phyloP scores from a whole-genome alignment of 2,797 vertebrate species.

The Tapera naevia region DNA sequence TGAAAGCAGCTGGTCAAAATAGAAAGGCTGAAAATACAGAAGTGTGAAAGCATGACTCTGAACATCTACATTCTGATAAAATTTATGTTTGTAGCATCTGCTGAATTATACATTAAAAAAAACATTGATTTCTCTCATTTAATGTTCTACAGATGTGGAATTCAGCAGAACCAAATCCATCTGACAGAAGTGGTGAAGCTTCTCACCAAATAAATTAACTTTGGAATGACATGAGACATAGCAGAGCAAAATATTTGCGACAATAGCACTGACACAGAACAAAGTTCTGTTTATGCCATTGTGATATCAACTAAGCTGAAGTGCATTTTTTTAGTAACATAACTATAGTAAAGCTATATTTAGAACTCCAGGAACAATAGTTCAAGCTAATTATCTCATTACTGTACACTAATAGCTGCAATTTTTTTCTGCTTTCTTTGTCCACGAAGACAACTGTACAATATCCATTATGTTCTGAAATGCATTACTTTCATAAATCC shows the following conservation, averaged over 20 bases:
- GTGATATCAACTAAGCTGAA: not conserved
- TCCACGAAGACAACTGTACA: not conserved
- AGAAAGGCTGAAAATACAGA: not conserved
- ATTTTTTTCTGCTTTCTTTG: not conserved
- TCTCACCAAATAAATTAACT: not conserved
- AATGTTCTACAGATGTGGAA: not conserved
- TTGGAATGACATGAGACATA: not conserved
- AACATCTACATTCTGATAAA: not conserved
- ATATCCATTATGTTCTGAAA: not conserved
- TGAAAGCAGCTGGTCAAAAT: not conserved
- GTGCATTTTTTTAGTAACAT: not conserved
- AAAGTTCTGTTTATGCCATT: not conserved
- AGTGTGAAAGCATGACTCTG: not conserved
- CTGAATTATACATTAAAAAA: not conserved
- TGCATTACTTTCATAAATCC: not conserved
- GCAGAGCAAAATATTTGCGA: slow-evolving; percentile 13
- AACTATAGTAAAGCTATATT: not conserved
- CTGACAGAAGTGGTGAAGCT: not conserved
- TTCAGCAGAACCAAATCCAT: not conserved
- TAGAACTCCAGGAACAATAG: not conserved
- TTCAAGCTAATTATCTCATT: slow-evolving; percentile 4
- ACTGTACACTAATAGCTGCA: not conserved
- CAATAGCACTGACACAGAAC: not conserved
- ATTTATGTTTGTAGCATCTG: not conserved
- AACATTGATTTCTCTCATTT: not conserved